A percentile compares a stretch with the other conserved stretches of the same genome.
phyloP scores from a whole-genome alignment of 1,140 invertebrate genomes.

The Saccostrea glomerata region DNA sequence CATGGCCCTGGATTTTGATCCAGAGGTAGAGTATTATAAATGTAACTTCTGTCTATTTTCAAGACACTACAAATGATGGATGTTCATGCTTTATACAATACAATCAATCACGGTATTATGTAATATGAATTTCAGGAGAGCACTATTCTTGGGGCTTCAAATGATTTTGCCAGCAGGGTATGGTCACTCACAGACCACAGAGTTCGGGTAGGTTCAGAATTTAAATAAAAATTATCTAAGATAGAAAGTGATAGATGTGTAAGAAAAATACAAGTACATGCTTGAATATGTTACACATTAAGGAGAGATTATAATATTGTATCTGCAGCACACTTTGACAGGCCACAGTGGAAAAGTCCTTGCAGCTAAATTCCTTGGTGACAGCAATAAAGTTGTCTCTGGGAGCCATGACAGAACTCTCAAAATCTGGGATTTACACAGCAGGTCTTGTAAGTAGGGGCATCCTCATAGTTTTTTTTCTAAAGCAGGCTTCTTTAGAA shows the following conservation, averaged over 20 bases:
- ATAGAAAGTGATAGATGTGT: not conserved
- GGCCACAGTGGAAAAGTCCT: conserved; percentile 95
- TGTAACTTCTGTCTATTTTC: not conserved
- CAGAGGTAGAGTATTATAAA: conserved; percentile 80
- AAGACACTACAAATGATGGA: no score
- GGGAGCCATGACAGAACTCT: conserved; percentile 97
- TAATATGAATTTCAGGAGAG: conserved; percentile 81
- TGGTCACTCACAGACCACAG: conserved; percentile 95
- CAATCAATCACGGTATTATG: no score
- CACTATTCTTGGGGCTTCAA: conserved; percentile 92
- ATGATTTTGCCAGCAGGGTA: conserved; percentile 95
- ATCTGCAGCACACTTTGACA: conserved; percentile 93
- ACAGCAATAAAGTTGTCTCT: conserved; percentile 82
- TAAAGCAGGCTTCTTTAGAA: no score
- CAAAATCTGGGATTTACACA: conserved; percentile 97
- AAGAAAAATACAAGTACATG: not conserved
- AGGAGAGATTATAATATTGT: not conserved
- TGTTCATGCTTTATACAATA: no score
- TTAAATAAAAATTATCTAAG: not conserved
- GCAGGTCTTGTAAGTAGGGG: conserved; percentile 89
- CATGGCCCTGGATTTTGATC: conserved; percentile 97
- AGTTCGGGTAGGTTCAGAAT: conserved; percentile 87
- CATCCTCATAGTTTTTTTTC: no score
- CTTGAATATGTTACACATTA: not conserved
- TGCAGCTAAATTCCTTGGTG: conserved; percentile 77